Evolutionary conservation across 2,888 invertebrate genomes (phyloP), one percentile per base, ranked within the genome.

Genomic region (Xestoiulus laeticollis): DNA sequence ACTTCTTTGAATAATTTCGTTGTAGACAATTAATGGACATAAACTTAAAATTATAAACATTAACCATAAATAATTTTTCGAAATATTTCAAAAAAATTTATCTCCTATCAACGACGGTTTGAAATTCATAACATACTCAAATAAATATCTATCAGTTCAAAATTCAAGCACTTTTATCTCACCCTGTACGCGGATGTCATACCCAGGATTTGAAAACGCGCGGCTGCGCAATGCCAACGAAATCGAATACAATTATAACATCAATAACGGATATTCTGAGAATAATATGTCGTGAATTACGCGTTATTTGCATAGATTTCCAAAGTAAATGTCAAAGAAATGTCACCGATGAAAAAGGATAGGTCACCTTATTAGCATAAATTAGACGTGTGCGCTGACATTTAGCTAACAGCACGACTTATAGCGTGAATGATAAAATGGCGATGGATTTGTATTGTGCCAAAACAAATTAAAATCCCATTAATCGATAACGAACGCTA

Each of bases 351-450:
- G 14, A 32, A 32, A 32, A 16, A 33, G 33, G 30, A 83, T 83
- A 83, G 83, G 30, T 83, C 33, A 83, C 30, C n/a, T 1, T 83
- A 83, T 83, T 83, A 83, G 33, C 83, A 83, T 83, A 83, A 83
- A 30, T 83, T 30, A 5, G 83, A 83, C 33, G 83, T 33, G 83
- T 33, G 83, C 83, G 8, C 19, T 83, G 83, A 30, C 83, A 83
- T 83, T 83, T 83, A 32, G 32, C 16, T 83, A 83, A 83, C 83
- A 83, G 1, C 83, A 19, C 30, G 26, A 32, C 19, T n/a, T 53
- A 53, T 1, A 4, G 53, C 53, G 53, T 53, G 53, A 53, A 53
- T 53, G 53, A 19, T 12, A 53, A 53, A 53, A 53, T 12, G 53
- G 53, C n/a, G 53, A 53, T 53, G 4, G 53, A 53, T 53, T 53